Evolutionary conservation across 1,140 invertebrate genomes (phyloP).

Genomic region (Parasteatoda tepidariorum): DNA sequence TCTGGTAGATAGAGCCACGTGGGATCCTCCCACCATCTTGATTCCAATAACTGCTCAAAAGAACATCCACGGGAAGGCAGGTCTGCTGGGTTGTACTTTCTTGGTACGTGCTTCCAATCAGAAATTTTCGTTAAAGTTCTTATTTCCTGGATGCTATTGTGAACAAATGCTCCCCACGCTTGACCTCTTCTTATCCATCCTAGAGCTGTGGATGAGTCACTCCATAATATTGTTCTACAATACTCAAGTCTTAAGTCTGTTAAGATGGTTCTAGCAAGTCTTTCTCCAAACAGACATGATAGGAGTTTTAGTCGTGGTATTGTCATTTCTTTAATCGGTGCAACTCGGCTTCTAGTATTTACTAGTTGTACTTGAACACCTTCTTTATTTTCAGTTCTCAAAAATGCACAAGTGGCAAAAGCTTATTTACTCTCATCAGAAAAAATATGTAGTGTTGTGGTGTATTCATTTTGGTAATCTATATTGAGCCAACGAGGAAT

Average conservation of each 20-base stretch:
- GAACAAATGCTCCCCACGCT: no score
- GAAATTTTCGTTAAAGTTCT: not conserved
- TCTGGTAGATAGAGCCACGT: conserved; percentile 25
- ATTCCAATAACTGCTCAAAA: conserved; percentile 15
- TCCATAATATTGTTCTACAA: conserved; percentile 61
- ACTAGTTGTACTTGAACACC: conserved; percentile 29
- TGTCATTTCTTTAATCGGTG: no score
- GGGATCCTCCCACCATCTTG: no score
- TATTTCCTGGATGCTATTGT: conserved; percentile 63
- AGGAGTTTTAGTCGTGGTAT: conserved; percentile 68
- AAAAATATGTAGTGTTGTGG: not conserved
- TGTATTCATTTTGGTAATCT: no score
- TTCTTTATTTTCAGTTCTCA: no score
- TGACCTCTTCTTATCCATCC: conserved; percentile 64
- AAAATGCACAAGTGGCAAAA: no score
- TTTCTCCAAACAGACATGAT: conserved; percentile 66
- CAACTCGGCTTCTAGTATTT: conserved; percentile 31
- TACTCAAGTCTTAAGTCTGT: not conserved
- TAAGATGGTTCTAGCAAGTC: conserved; percentile 60
- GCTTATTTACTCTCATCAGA: conserved; percentile 5
- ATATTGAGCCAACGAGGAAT: no score
- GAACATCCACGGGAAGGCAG: no score
- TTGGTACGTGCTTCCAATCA: conserved; percentile 44
- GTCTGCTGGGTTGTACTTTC: no score
- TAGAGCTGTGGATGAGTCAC: conserved; percentile 66